Percentiles rank a stretch among this genome's conserved stretches.
These are phyloP conservation scores for Parnassius apollo DNA, from an alignment of 2,888 invertebrate genomes.

Conservation along the genomic window DNA sequence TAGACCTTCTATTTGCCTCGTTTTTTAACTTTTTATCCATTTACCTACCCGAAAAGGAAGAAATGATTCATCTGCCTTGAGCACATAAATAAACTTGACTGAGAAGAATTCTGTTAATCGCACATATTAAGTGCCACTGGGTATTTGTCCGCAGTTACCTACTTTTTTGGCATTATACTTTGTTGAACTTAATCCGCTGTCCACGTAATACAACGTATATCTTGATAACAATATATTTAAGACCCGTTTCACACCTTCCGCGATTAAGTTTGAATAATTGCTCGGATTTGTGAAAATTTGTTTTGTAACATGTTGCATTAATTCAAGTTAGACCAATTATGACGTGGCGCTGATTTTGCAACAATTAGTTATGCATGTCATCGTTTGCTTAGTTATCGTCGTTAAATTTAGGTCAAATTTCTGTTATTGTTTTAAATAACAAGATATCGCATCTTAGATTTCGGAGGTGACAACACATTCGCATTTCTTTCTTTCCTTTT, in stretches of 20 bases:
- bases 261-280: constrained; percentile 9
- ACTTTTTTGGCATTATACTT: constrained; percentile 8
- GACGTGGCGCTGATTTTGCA: constrained; percentile 13
- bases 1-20: too few species aligned
- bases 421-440: too few species aligned
- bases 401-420: background rate
- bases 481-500: too few species aligned
- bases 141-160: constrained; percentile 4
- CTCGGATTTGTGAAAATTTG: constrained; percentile 10
- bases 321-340: constrained; percentile 15
- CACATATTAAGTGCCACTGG: too few species aligned
- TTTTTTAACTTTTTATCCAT: too few species aligned
- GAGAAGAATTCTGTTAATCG: too few species aligned
- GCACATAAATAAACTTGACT: too few species aligned
- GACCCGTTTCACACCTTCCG: background rate
- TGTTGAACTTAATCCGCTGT: constrained; percentile 5
- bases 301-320: constrained; percentile 17
- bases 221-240: constrained; percentile 11
- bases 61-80: too few species aligned
- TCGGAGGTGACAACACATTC: too few species aligned
- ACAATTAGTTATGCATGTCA: background rate
- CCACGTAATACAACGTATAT: constrained; percentile 9
- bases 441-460: too few species aligned
- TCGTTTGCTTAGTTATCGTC: background rate
- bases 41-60: too few species aligned